phyloP scores from a whole-genome alignment of 2,113 vertebrate genomes.

The Ictalurus furcatus region DNA sequence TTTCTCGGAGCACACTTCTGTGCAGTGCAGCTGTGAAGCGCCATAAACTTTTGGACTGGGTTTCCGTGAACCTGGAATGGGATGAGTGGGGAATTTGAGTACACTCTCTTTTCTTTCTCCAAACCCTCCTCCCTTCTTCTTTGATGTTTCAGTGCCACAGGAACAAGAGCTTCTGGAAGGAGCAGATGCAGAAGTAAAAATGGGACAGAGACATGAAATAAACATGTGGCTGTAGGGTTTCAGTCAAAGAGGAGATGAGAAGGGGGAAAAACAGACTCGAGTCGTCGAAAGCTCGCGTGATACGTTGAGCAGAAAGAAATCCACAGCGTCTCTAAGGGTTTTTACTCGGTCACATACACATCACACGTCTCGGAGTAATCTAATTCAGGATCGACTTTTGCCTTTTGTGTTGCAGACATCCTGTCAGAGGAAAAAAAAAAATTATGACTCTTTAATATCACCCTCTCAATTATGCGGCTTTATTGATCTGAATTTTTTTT shows the following conservation, averaged over 20 bases:
- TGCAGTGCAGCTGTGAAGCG: neutral
- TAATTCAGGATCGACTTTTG: neutral
- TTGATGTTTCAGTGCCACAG: constrained; percentile 7
- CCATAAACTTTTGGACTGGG: neutral
- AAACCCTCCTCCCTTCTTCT: constrained; percentile 6
- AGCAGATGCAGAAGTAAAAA: neutral
- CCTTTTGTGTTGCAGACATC: neutral
- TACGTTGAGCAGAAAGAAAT: neutral
- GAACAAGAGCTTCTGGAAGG: constrained; percentile 2
- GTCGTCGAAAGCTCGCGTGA: neutral
- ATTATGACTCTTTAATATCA: neutral
- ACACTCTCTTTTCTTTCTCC: neutral
- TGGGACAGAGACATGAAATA: neutral
- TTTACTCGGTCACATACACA: neutral
- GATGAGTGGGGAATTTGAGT: neutral
- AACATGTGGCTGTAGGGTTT: neutral
- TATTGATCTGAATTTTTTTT: neutral
- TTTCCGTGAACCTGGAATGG: neutral
- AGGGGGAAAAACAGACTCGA: neutral
- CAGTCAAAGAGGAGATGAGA: neutral
- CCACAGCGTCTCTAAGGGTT: neutral
- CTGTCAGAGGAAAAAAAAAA: neutral
- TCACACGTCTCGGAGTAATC: neutral
- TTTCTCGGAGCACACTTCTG: neutral
- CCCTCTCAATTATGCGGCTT: neutral